These are phyloP conservation scores for Amphipyra berbera DNA, from an alignment of 2,888 invertebrate genomes.

Conservation along the genomic window DNA sequence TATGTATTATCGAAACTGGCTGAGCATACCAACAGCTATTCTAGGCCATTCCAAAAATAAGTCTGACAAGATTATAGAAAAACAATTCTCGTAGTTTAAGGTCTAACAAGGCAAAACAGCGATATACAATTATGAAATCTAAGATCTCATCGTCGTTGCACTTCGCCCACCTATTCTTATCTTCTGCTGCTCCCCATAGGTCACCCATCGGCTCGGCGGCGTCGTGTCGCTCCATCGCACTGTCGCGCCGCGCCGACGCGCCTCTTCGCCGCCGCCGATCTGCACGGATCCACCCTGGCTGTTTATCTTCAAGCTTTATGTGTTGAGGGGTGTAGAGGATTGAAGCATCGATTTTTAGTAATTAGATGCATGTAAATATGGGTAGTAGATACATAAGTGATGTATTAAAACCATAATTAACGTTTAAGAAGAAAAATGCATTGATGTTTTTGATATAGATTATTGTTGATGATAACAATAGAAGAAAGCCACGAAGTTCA, in stretches of 20 bases:
- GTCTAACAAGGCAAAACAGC: background rate
- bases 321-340: slow-evolving; percentile 23
- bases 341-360: slow-evolving; percentile 17
- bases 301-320: slow-evolving; percentile 49
- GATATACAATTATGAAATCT: slow-evolving; percentile 2
- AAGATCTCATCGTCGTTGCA: slow-evolving; percentile 17
- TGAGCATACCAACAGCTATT: no score
- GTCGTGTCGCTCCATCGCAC: slow-evolving; percentile 36
- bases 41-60: no score
- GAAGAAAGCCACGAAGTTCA: no score
- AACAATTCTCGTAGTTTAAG: no score
- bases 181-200: slow-evolving; percentile 38
- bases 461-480: no score
- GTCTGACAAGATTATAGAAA: no score
- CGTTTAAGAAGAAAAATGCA: no score
- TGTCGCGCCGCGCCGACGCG: slow-evolving; percentile 53
- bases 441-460: no score
- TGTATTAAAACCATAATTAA: no score
- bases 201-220: slow-evolving; percentile 45
- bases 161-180: slow-evolving; percentile 40
- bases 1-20: no score
- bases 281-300: slow-evolving; percentile 16
- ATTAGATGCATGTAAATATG: slow-evolving; percentile 7
- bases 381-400: no score
- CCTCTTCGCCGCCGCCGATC: slow-evolving; percentile 48